Evolutionary conservation across 1,140 invertebrate species (phyloP).

Genomic region (Heliconius himera): DNA sequence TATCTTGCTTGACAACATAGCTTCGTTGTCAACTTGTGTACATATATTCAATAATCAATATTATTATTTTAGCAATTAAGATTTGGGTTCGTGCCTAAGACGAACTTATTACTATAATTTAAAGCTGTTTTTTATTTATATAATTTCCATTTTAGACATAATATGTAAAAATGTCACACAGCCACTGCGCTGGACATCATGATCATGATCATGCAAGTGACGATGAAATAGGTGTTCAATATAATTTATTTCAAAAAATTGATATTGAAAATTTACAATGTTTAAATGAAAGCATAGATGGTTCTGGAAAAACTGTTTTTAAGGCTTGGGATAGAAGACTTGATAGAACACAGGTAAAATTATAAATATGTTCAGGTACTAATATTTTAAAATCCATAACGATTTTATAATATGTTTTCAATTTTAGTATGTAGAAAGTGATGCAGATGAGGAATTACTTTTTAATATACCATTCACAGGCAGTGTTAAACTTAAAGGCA

Average conservation of each 20-base stretch:
- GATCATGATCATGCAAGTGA: constrained; percentile 85
- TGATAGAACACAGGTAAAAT: constrained; percentile 87
- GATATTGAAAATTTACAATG: constrained; percentile 94
- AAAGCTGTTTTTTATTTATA: constrained; percentile 2
- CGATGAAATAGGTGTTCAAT: constrained; percentile 91
- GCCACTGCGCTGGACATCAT: constrained; percentile 76
- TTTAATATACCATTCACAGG: constrained; percentile 83
- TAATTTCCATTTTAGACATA: background rate
- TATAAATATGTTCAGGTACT: background rate
- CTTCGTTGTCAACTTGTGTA: no score
- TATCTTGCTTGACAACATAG: no score
- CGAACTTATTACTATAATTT: no score
- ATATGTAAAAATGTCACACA: constrained; percentile 59
- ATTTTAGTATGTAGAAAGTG: constrained; percentile 94
- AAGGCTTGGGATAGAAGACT: constrained; percentile 95
- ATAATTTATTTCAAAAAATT: constrained; percentile 95
- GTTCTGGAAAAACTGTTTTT: constrained; percentile 93
- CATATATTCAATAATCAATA: no score
- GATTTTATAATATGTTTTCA: constrained; percentile 7
- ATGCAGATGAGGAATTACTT: constrained; percentile 95
- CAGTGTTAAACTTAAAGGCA: constrained; percentile 96
- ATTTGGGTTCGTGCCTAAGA: no score
- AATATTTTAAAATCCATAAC: background rate
- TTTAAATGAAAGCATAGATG: constrained; percentile 93
- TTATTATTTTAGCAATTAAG: no score